Conservation (phyloP, 2,113 vertebrate species). For the Cygnus buccinator region DNA sequence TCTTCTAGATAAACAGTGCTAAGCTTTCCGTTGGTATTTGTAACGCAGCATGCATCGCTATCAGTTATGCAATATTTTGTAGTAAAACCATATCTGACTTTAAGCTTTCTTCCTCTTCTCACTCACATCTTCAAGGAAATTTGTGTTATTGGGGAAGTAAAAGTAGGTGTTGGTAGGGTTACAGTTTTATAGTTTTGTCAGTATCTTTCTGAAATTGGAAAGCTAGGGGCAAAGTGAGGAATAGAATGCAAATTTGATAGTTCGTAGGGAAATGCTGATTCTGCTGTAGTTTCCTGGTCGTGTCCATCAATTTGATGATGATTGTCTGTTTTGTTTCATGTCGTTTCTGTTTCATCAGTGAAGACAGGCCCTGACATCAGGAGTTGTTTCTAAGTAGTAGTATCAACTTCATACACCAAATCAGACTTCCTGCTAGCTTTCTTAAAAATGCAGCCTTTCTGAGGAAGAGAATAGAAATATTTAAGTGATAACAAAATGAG, state of each 20-base stretch:
- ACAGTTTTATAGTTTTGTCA: neutral
- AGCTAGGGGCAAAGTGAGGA: neutral
- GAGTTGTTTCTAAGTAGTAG: neutral
- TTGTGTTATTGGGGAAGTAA: neutral
- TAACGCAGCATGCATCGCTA: neutral
- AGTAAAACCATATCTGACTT: neutral
- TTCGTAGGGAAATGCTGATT: neutral
- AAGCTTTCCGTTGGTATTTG: neutral
- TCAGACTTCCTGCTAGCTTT: neutral
- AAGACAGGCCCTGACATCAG: neutral
- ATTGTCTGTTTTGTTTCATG: neutral
- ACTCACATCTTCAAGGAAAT: neutral
- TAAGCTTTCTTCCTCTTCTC: rapidly evolving
- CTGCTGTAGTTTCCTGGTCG: neutral
- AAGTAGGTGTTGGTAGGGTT: neutral
- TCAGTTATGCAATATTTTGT: neutral
- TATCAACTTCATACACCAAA: neutral
- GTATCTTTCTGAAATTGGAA: neutral
- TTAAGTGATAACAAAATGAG: neutral
- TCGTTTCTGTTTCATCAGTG: no score
- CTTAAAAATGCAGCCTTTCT: neutral
- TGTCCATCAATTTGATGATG: neutral
- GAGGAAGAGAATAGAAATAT: neutral
- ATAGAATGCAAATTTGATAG: neutral
- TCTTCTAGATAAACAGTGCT: neutral